A percentile compares a stretch with the other conserved stretches of the same genome.
These are phyloP conservation scores for Cheirogaleus medius DNA, from an alignment of 2,113 vertebrate species.

Conservation along the genomic window DNA sequence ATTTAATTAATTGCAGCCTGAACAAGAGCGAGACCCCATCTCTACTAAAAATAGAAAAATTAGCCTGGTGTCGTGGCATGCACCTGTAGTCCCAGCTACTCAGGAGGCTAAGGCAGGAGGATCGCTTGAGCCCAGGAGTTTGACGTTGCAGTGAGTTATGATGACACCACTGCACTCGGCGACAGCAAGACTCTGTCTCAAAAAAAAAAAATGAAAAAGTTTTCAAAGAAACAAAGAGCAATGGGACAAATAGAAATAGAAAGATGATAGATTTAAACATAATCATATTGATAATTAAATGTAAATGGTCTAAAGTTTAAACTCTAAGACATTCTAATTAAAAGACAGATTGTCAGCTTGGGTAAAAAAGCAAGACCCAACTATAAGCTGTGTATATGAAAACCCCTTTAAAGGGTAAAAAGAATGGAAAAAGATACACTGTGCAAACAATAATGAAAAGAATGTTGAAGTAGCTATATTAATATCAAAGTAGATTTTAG, in stretches of 20 bases:
- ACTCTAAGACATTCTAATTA: background rate
- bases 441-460: background rate
- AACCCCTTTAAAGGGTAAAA: background rate
- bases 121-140: background rate
- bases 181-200: background rate
- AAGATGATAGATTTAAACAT: background rate
- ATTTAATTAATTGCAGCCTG: background rate
- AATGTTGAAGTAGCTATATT: background rate
- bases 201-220: background rate
- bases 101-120: background rate
- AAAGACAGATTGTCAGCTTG: background rate
- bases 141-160: background rate
- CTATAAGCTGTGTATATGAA: background rate
- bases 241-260: background rate
- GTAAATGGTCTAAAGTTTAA: background rate
- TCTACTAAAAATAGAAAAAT: background rate
- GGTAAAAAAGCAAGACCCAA: background rate
- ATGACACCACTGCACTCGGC: background rate
- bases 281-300: conserved; percentile 15
- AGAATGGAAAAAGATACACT: background rate
- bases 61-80: background rate
- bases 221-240: conserved; percentile 1
- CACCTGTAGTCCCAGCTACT: background rate
- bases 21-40: background rate
- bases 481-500: conserved; percentile 10